Conservation (phyloP, 2,797 vertebrate genomes). For the Loris lydekkerianus region DNA sequence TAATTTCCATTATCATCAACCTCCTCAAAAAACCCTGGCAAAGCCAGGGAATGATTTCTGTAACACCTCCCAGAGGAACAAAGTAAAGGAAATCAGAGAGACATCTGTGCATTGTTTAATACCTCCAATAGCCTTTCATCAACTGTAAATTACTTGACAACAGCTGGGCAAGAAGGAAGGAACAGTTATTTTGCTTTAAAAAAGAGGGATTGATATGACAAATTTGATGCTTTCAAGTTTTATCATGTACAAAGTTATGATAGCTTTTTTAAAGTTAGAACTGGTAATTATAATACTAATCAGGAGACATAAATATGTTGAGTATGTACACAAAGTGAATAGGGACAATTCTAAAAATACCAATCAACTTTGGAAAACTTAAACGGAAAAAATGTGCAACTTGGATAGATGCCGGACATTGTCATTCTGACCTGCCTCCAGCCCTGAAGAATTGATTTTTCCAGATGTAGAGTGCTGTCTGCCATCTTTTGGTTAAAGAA, state of each 20-base stretch:
- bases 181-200: constrained; percentile 68
- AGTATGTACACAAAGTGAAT: constrained; percentile 29
- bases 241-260: constrained; percentile 64
- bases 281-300: constrained; percentile 74
- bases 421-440: not conserved
- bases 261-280: constrained; percentile 61
- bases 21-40: constrained; percentile 51
- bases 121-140: constrained; percentile 83
- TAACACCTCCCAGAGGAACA: constrained; percentile 55
- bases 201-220: constrained; percentile 73
- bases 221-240: constrained; percentile 76
- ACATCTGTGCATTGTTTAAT: constrained; percentile 84
- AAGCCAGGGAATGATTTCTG: constrained; percentile 77
- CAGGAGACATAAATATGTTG: constrained; percentile 60
- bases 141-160: constrained; percentile 85
- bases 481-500: not conserved
- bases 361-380: constrained; percentile 53
- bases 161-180: constrained; percentile 68
- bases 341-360: constrained; percentile 52
- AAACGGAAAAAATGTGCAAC: not conserved
- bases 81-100: constrained; percentile 80
- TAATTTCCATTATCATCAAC: constrained; percentile 35
- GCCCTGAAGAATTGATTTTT: not conserved
- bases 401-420: not conserved
- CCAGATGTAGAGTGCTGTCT: not conserved